Evolutionary conservation across 2,888 invertebrate species (phyloP).

Genomic region (Caenorhabditis angaria): DNA sequence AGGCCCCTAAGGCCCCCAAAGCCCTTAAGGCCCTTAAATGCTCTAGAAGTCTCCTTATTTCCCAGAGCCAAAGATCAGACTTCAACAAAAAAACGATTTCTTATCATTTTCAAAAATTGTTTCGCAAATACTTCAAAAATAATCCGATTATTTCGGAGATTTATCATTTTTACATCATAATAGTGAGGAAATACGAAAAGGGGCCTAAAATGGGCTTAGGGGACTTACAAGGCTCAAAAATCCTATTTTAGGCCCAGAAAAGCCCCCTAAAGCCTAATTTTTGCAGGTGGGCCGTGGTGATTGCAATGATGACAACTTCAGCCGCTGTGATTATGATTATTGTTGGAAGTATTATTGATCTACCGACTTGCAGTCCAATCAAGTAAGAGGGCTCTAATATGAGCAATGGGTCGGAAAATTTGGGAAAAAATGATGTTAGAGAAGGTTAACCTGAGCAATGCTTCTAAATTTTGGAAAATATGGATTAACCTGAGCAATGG

Average conservation of each 20-base stretch:
- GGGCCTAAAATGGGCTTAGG: not conserved
- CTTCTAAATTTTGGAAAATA: too few relatives aligned
- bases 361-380: slow-evolving; percentile 43
- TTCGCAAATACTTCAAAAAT: too few relatives aligned
- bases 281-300: slow-evolving; percentile 67
- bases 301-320: slow-evolving; percentile 69
- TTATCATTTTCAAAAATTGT: not conserved
- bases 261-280: not conserved
- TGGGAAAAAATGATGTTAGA: too few relatives aligned
- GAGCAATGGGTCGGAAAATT: too few relatives aligned
- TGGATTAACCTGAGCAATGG: too few relatives aligned
- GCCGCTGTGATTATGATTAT: slow-evolving; percentile 66
- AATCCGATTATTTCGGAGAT: not conserved
- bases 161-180: not conserved
- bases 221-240: not conserved
- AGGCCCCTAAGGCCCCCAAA: too few relatives aligned
- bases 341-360: slow-evolving; percentile 63
- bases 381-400: too few relatives aligned
- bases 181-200: not conserved
- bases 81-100: too few relatives aligned
- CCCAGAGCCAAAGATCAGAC: too few relatives aligned
- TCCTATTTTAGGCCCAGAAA: not conserved
- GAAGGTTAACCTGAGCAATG: too few relatives aligned
- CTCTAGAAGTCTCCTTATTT: too few relatives aligned
- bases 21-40: too few relatives aligned